Evolutionary conservation across 2,888 invertebrate genomes (phyloP).

Genomic region (Eudemis profundana): DNA sequence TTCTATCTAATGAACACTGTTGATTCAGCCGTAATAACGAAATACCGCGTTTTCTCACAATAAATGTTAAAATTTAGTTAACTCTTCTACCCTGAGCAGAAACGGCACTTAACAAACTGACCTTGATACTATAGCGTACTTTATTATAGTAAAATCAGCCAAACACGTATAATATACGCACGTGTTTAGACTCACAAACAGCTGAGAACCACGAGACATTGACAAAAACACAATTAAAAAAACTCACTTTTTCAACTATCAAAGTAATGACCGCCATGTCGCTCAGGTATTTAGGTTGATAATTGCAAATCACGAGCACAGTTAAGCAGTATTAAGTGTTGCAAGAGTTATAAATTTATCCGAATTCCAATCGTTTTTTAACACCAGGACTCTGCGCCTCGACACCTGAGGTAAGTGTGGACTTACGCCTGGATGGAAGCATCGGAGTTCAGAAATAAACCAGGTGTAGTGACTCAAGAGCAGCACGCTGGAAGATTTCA

Average conservation of each 20-base stretch:
- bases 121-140: conserved; percentile 37
- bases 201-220: conserved; percentile 39
- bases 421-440: conserved; percentile 34
- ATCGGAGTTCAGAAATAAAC: conserved; percentile 43
- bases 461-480: conserved; percentile 52
- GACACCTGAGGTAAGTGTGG: conserved; percentile 38
- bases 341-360: conserved; percentile 19
- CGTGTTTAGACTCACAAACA: conserved; percentile 38
- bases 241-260: conserved; percentile 42
- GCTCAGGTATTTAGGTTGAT: conserved; percentile 12
- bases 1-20: background rate
- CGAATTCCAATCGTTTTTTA: conserved; percentile 11
- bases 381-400: conserved; percentile 20
- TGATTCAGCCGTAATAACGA: background rate
- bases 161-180: conserved; percentile 30
- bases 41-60: background rate
- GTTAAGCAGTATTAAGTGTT: conserved; percentile 12
- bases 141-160: conserved; percentile 29
- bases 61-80: conserved; percentile 3
- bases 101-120: conserved; percentile 7
- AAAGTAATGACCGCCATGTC: conserved; percentile 41
- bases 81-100: background rate
- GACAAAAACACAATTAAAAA: conserved; percentile 31
- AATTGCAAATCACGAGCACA: conserved; percentile 19
- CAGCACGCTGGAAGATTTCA: conserved; percentile 58